phyloP scores from a whole-genome alignment of 1,140 invertebrate species.

The Magallana gigas region DNA sequence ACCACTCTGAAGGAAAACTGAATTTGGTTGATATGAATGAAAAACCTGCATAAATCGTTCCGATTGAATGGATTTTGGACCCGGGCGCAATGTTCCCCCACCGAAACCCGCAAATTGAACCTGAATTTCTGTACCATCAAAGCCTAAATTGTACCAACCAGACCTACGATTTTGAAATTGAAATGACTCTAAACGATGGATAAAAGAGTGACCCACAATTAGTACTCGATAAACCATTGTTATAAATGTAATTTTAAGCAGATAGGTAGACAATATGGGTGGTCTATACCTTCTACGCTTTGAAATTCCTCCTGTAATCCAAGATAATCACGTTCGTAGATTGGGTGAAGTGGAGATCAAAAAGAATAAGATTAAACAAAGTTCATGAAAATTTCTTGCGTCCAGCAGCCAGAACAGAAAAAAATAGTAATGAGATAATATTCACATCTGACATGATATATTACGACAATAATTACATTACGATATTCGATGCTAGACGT shows the following conservation, averaged over 20 bases:
- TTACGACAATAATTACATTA: too few relatives aligned
- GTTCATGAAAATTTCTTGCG: too few relatives aligned
- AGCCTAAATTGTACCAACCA: conserved; percentile 30
- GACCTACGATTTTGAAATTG: neutral
- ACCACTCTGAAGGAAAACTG: conserved; percentile 34
- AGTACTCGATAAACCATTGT: neutral
- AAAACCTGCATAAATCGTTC: neutral
- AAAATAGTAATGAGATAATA: too few relatives aligned
- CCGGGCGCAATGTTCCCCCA: conserved; percentile 8
- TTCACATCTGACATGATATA: too few relatives aligned
- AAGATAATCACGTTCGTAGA: neutral
- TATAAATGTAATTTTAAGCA: neutral
- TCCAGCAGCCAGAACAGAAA: too few relatives aligned
- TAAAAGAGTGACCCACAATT: neutral
- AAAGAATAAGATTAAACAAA: too few relatives aligned
- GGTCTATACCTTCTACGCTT: neutral
- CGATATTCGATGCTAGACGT: too few relatives aligned
- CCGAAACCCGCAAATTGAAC: conserved; percentile 36
- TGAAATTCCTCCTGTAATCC: neutral
- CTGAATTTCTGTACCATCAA: conserved; percentile 34
- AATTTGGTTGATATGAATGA: conserved; percentile 6
- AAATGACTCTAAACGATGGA: neutral
- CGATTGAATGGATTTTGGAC: conserved; percentile 4
- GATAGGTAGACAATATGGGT: neutral
- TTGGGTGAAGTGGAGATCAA: too few relatives aligned